phyloP scores from a whole-genome alignment of 2,113 vertebrate species.

The Vanacampus margaritifer region DNA sequence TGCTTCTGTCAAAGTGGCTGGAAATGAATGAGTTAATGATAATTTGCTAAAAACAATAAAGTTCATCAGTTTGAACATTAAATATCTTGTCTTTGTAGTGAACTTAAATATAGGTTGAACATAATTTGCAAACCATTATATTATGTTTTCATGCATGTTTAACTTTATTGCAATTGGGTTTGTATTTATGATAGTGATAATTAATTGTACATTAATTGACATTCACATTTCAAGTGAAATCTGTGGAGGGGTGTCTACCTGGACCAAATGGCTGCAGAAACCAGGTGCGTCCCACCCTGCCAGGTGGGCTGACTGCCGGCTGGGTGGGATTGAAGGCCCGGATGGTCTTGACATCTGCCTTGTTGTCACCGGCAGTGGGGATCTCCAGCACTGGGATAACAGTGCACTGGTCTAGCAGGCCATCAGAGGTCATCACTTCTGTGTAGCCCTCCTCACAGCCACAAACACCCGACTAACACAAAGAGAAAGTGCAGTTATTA shows the following conservation, averaged over 20 bases:
- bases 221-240: background rate
- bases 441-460: slow-evolving; percentile 94
- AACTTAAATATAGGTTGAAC: no score
- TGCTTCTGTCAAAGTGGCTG: no score
- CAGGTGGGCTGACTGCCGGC: slow-evolving; percentile 76
- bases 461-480: slow-evolving; percentile 80
- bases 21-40: no score
- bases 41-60: no score
- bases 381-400: slow-evolving; percentile 91
- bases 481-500: background rate
- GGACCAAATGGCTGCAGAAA: slow-evolving; percentile 93
- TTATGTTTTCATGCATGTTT: no score
- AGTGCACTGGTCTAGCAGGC: slow-evolving; percentile 88
- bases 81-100: no score
- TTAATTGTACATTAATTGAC: background rate
- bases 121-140: no score
- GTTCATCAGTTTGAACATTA: no score
- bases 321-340: slow-evolving; percentile 87
- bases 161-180: no score
- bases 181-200: no score
- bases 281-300: slow-evolving; percentile 86
- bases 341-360: slow-evolving; percentile 92
- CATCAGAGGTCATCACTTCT: slow-evolving; percentile 92
- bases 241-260: slow-evolving; percentile 26
- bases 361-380: slow-evolving; percentile 86